Evolutionary conservation across 1,140 invertebrate species (phyloP).

Genomic region (Drosophila arizonae): DNA sequence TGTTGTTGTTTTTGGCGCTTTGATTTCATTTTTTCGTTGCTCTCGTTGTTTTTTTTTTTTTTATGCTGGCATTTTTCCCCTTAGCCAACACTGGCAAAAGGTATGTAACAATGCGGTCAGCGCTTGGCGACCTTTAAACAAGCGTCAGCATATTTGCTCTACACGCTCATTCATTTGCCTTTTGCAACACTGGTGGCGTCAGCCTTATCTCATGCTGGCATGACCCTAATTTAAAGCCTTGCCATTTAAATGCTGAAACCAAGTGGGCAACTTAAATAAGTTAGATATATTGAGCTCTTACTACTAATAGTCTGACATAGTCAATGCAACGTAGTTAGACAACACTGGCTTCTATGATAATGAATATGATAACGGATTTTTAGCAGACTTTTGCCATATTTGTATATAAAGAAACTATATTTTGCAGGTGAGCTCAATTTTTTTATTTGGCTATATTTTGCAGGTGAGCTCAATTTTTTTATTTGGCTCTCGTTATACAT

Average conservation of each 20-base stretch:
- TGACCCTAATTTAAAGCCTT: not conserved
- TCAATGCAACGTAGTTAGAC: no score
- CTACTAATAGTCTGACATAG: no score
- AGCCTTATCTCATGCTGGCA: not conserved
- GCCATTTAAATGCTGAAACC: not conserved
- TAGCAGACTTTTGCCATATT: not conserved
- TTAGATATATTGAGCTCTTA: not conserved
- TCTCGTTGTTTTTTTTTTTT: slow-evolving; percentile 9
- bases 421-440: no score
- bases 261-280: not conserved
- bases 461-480: no score
- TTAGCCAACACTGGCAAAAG: slow-evolving; percentile 19
- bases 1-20: slow-evolving; percentile 44
- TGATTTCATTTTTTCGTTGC: slow-evolving; percentile 37
- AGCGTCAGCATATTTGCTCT: slow-evolving; percentile 28
- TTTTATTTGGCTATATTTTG: no score
- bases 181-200: slow-evolving; percentile 2
- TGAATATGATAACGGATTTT: no score
- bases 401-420: not conserved
- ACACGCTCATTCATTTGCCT: not conserved
- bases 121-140: slow-evolving; percentile 22
- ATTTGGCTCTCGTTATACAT: no score
- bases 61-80: not conserved
- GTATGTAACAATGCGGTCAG: slow-evolving; percentile 25
- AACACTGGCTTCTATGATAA: no score